Evolutionary conservation across 1,140 invertebrate genomes (phyloP).

Genomic region (Macrosteles quadrilineatus): DNA sequence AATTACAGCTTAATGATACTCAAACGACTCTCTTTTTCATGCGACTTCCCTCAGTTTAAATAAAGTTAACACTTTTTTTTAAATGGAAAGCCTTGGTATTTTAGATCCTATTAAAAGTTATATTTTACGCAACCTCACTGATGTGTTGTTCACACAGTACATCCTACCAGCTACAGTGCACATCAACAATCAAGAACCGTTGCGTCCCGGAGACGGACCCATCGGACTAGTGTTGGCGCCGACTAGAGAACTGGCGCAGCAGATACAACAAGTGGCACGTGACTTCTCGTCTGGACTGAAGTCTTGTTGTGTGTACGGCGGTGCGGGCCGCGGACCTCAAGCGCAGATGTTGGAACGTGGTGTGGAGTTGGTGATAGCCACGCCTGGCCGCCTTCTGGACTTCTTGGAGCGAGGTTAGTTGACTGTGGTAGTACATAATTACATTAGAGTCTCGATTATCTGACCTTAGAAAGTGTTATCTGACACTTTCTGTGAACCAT

Average conservation of each 20-base stretch:
- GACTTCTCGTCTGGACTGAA: slow-evolving; percentile 86
- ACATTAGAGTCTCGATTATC: no score
- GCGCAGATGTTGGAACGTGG: slow-evolving; percentile 93
- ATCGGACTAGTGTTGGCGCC: slow-evolving; percentile 86
- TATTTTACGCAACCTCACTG: no score
- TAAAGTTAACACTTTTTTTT: no score
- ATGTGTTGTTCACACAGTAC: no score
- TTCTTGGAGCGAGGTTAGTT: slow-evolving; percentile 78
- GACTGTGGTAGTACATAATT: no score
- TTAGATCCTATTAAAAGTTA: no score
- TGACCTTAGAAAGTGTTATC: no score
- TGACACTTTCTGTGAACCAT: no score
- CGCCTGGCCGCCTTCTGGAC: slow-evolving; percentile 87
- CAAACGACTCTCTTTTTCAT: no score
- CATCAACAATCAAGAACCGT: slow-evolving; percentile 86
- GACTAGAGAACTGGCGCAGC: slow-evolving; percentile 86
- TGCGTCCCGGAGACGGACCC: slow-evolving; percentile 75
- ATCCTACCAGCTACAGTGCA: slow-evolving; percentile 87
- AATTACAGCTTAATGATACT: no score
- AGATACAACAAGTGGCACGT: slow-evolving; percentile 87
- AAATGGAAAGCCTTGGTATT: no score
- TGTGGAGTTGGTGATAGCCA: slow-evolving; percentile 82
- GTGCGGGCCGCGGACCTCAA: slow-evolving; percentile 74
- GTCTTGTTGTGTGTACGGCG: slow-evolving; percentile 89
- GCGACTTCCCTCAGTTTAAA: no score